phyloP scores from a whole-genome alignment of 2,797 vertebrate genomes.

The Acanthis flammea region DNA sequence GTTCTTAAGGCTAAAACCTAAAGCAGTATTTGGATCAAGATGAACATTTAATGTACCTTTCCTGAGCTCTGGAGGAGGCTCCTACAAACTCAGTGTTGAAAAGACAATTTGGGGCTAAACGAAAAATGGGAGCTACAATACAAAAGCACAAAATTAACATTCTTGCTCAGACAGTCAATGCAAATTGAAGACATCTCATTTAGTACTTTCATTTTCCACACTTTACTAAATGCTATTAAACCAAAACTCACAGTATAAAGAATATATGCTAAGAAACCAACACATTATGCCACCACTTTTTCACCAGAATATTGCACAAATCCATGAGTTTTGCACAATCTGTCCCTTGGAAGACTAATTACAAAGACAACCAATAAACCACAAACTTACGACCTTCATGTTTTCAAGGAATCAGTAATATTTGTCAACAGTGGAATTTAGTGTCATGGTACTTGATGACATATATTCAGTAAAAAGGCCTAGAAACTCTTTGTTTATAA shows the following conservation, averaged over 20 bases:
- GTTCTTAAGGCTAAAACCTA: not conserved
- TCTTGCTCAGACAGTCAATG: not conserved
- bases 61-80: not conserved
- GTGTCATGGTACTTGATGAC: not conserved
- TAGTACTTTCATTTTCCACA: not conserved
- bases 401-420: conserved; percentile 20
- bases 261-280: not conserved
- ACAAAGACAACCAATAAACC: not conserved
- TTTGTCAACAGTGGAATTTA: conserved; percentile 36
- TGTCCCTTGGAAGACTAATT: not conserved
- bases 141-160: not conserved
- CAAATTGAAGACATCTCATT: not conserved
- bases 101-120: not conserved
- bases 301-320: not conserved
- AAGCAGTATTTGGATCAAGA: not conserved
- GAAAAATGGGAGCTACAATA: not conserved
- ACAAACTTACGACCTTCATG: not conserved
- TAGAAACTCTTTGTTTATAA: conserved; percentile 58
- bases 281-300: not conserved
- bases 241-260: not conserved
- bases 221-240: not conserved
- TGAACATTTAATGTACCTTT: not conserved
- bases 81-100: not conserved
- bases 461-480: not conserved
- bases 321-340: not conserved